phyloP scores from a whole-genome alignment of 2,888 invertebrate genomes.

The Lepidocyrtoides sp. region DNA sequence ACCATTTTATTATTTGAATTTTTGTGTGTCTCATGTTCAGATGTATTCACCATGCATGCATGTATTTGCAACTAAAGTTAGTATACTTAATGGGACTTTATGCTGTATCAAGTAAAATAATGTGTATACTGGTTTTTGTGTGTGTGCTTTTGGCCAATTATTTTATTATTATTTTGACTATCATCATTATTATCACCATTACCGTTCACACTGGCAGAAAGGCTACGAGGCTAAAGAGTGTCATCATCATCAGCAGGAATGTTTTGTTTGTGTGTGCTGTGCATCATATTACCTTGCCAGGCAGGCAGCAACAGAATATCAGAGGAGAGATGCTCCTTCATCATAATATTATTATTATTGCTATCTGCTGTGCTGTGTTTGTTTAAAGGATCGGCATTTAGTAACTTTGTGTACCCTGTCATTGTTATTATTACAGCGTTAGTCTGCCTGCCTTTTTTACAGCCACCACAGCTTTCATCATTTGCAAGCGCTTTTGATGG shows the following conservation, averaged over 20 bases:
- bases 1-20: background rate
- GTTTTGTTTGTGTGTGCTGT: background rate
- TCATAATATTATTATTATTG: background rate
- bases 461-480: slow-evolving; percentile 54
- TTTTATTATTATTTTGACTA: slow-evolving; percentile 69
- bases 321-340: background rate
- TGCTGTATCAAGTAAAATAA: slow-evolving; percentile 4
- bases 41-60: too few relatives aligned
- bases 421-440: slow-evolving; percentile 28
- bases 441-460: slow-evolving; percentile 20
- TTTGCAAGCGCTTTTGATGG: slow-evolving; percentile 17
- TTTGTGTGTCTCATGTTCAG: background rate
- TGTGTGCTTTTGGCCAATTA: slow-evolving; percentile 60
- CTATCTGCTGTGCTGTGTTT: too few relatives aligned
- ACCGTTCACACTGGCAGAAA: slow-evolving; percentile 28
- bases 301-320: slow-evolving; percentile 31
- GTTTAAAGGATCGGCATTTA: slow-evolving; percentile 52
- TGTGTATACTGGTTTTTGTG: background rate
- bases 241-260: slow-evolving; percentile 1
- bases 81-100: slow-evolving; percentile 24
- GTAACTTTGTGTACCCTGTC: slow-evolving; percentile 36
- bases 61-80: background rate
- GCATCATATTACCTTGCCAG: slow-evolving; percentile 40
- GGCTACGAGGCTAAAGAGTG: slow-evolving; percentile 21
- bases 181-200: slow-evolving; percentile 61